Evolutionary conservation across 92 coral and sea anemone species (phyloP), one percentile per base, ranked within the genome.

Genomic region (Umimayanthus kanabou): DNA sequence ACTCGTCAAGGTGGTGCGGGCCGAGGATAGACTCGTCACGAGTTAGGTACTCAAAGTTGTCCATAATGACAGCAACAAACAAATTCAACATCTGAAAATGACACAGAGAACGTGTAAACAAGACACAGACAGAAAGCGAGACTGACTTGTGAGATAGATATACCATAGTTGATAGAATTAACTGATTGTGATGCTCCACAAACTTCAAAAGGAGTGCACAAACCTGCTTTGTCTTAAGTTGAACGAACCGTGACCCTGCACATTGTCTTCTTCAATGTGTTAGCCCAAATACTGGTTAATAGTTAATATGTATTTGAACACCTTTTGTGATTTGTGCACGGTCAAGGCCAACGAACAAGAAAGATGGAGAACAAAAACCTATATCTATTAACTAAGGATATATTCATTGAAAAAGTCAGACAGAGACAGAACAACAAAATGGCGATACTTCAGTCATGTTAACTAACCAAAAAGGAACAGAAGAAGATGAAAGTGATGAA

Each of bases 21-120:
- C 99, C 99, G 87, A 97, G 99, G 88, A 97, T 97, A 67, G 99
- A 97, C 88, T 97, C 99, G 74, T 97, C 99, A 55, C 99, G 94
- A 33, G 99, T 97, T 9, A 97, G 93, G 89, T 97, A 97, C 80
- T 97, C 99, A 85, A 97, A 97, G 93, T 97, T 97, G 90, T 97
- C 99, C 99, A 97, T 97, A 89, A 97, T 97, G 79, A 97, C 99
- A 81, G 99, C 99, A 67, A 97, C 99, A 87, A 97, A 97, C 73
- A 97, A 84, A 86, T 97, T 97, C 39, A 97, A 88, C 90, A 97
- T 93, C 99, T 97, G 88, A 53, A 75, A 64, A 77, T 42, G 23
- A 83, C 61, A 87, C 77, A 23, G 55, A 80, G 55, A 55, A 43
- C 15, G 28, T 16, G 71, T 10, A 18, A 55, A 57, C 37, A n/a